Evolutionary conservation across 2,888 invertebrate species (phyloP).

Genomic region (Punctoribates punctum): DNA sequence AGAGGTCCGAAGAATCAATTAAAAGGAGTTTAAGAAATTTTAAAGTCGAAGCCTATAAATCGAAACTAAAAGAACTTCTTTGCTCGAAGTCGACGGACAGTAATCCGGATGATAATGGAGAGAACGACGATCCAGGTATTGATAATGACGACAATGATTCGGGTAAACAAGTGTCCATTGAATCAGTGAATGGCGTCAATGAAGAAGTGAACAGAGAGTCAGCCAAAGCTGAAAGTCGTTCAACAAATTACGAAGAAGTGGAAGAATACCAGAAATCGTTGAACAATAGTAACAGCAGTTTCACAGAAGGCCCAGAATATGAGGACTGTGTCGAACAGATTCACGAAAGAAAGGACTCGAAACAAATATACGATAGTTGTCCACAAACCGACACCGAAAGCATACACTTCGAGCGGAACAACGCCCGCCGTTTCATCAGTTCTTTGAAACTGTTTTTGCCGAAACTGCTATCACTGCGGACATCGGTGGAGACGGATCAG

Average conservation of each 20-base stretch:
- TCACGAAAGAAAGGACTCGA: neutral
- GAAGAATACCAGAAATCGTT: conserved; percentile 14
- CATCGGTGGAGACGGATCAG: conserved; percentile 83
- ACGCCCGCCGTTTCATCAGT: conserved; percentile 76
- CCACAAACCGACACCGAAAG: neutral
- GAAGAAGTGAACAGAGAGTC: neutral
- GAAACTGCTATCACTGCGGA: conserved; percentile 68
- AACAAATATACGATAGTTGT: too few relatives aligned
- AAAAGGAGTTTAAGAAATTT: neutral
- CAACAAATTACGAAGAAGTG: conserved; percentile 11
- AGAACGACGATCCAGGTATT: conserved; percentile 54
- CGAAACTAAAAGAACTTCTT: conserved; percentile 28
- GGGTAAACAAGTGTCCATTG: neutral
- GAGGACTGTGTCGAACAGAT: neutral
- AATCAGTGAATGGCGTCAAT: neutral
- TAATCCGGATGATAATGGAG: conserved; percentile 60
- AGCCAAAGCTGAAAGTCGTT: neutral
- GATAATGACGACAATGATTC: neutral
- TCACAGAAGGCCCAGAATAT: conserved; percentile 21
- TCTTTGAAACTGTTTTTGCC: conserved; percentile 72
- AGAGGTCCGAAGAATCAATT: too few relatives aligned
- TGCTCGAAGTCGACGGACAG: conserved; percentile 15
- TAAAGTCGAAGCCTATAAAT: conserved; percentile 27
- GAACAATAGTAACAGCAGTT: neutral
- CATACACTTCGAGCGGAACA: conserved; percentile 67